A percentile compares a stretch with the other conserved stretches of the same genome.
Conservation (phyloP, 2,797 vertebrate genomes). For the Nannoperca australis region DNA sequence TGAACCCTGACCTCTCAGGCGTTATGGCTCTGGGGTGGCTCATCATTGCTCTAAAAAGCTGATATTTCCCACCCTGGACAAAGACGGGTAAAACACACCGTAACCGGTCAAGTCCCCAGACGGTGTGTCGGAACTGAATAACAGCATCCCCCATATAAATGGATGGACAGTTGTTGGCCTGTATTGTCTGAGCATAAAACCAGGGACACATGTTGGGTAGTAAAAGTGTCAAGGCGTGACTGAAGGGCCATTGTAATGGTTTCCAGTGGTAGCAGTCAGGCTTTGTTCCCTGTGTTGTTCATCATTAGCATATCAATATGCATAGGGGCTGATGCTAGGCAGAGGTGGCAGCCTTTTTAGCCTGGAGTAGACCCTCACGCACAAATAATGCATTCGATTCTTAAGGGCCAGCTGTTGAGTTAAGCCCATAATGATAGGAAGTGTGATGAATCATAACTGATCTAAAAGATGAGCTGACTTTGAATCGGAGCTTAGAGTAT, state of each 20-base stretch:
- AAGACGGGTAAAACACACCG: slow-evolving; percentile 63
- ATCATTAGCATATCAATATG: slow-evolving; percentile 90
- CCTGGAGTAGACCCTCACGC: slow-evolving; percentile 65
- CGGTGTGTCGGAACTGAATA: slow-evolving; percentile 64
- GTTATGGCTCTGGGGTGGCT: slow-evolving; percentile 64
- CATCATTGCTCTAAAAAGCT: slow-evolving; percentile 70
- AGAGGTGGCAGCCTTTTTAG: slow-evolving; percentile 80
- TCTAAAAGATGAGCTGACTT: slow-evolving; percentile 3
- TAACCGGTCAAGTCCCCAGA: slow-evolving; percentile 67
- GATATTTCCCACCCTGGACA: slow-evolving; percentile 72
- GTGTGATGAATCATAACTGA: slow-evolving; percentile 19
- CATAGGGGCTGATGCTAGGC: slow-evolving; percentile 73
- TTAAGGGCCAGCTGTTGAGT: slow-evolving; percentile 75
- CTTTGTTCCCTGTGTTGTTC: slow-evolving; percentile 86
- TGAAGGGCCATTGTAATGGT: slow-evolving; percentile 83
- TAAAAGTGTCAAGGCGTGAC: slow-evolving; percentile 87
- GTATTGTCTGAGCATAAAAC: slow-evolving; percentile 82
- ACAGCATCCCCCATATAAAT: slow-evolving; percentile 62
- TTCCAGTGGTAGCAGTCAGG: slow-evolving; percentile 70
- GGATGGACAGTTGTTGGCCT: slow-evolving; percentile 80
- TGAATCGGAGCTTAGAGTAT: not conserved
- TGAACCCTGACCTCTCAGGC: slow-evolving; percentile 77
- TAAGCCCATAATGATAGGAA: slow-evolving; percentile 43
- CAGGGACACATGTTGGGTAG: slow-evolving; percentile 87
- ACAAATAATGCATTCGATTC: slow-evolving; percentile 63